Evolutionary conservation across 2,888 invertebrate species (phyloP).

Genomic region (Sisyra terminalis): DNA sequence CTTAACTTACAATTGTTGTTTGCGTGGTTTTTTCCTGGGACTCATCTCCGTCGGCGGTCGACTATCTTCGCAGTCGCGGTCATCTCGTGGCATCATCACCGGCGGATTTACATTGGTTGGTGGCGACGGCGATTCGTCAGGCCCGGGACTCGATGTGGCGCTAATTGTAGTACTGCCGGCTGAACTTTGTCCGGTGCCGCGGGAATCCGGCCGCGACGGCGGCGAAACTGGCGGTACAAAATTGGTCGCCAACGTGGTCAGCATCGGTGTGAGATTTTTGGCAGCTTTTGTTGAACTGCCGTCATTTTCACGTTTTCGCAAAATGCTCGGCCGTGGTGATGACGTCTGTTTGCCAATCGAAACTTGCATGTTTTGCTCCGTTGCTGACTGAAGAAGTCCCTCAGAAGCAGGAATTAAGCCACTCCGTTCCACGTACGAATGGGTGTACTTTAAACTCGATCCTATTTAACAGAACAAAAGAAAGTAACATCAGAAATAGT

Average conservation of each 20-base stretch:
- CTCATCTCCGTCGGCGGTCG: constrained; percentile 43
- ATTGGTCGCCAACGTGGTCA: constrained; percentile 19
- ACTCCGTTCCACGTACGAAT: constrained; percentile 26
- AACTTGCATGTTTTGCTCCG: constrained; percentile 3
- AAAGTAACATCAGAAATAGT: too few species aligned
- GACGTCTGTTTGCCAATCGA: constrained; percentile 18
- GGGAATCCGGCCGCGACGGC: constrained; percentile 25
- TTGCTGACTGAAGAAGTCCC: background rate
- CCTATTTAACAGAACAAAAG: too few species aligned
- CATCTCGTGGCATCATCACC: constrained; percentile 15
- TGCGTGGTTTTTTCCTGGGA: constrained; percentile 82
- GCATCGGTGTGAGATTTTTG: constrained; percentile 36
- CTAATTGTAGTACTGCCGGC: constrained; percentile 75
- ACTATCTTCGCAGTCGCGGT: constrained; percentile 25
- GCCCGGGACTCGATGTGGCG: constrained; percentile 67
- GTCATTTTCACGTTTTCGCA: constrained; percentile 76
- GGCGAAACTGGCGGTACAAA: constrained; percentile 22
- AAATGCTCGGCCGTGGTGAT: constrained; percentile 65
- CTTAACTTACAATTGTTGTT: constrained; percentile 60
- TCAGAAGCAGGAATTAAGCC: constrained; percentile 13
- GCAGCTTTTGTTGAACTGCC: constrained; percentile 45
- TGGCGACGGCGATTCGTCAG: constrained; percentile 31
- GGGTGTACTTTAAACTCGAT: constrained; percentile 13
- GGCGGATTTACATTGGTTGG: constrained; percentile 17
- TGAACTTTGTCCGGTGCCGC: constrained; percentile 26